These are phyloP conservation scores for Neosilurus hyrtlii DNA, from an alignment of 2,797 vertebrate genomes.

Conservation along the genomic window DNA sequence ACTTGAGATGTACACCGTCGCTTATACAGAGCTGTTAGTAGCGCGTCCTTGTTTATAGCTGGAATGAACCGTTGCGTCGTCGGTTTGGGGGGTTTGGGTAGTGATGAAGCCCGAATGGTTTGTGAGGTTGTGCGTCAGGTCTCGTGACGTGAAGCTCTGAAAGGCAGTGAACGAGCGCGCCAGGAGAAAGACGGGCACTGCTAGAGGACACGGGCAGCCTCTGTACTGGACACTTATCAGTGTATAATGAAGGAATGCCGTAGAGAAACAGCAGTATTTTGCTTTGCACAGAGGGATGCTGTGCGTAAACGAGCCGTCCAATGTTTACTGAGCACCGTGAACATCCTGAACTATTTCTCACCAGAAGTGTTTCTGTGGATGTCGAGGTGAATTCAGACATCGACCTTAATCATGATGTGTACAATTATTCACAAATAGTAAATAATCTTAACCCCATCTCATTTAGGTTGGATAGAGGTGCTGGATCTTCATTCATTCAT, in stretches of 20 bases:
- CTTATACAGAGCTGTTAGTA: neutral
- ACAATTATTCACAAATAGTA: neutral
- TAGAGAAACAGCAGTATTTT: neutral
- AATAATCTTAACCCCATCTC: neutral
- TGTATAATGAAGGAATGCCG: neutral
- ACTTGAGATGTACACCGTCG: neutral
- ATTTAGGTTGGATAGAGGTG: neutral
- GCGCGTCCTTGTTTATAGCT: neutral
- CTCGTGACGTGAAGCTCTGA: constrained; percentile 21
- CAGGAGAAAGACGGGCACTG: constrained; percentile 23
- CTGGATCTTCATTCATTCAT: too few species aligned
- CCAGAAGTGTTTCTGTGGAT: neutral
- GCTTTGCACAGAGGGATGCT: neutral
- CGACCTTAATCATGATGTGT: neutral
- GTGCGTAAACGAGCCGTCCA: neutral
- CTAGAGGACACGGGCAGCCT: constrained; percentile 35
- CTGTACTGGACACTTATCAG: neutral
- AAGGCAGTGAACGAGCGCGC: constrained; percentile 21
- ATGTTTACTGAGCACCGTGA: neutral
- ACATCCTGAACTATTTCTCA: neutral
- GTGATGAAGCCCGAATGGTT: neutral
- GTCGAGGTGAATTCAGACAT: neutral
- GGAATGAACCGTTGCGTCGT: neutral
- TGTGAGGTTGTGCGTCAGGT: constrained; percentile 22
- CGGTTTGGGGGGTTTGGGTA: neutral